These are phyloP conservation scores for Magallana angulata DNA, from an alignment of 1,140 invertebrate species.

Conservation along the genomic window DNA sequence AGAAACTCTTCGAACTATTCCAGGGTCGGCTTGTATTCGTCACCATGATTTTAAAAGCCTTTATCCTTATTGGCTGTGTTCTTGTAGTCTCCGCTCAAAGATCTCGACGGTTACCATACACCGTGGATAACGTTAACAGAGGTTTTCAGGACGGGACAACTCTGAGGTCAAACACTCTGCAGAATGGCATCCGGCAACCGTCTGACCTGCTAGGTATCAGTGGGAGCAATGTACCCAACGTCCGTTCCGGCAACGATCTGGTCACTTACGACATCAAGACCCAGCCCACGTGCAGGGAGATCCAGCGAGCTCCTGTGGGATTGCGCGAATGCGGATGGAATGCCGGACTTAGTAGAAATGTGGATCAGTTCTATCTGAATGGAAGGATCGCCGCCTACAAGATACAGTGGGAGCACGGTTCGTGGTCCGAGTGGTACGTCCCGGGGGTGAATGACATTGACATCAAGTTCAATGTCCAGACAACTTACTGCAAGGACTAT, in stretches of 20 bases:
- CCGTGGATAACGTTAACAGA: too few species aligned
- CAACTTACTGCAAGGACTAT: not conserved
- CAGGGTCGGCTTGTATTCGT: too few species aligned
- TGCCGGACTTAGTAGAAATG: not conserved
- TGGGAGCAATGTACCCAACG: too few species aligned
- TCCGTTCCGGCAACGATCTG: not conserved
- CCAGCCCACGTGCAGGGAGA: slow-evolving; percentile 29
- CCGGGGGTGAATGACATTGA: slow-evolving; percentile 55
- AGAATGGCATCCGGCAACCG: too few species aligned
- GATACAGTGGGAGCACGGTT: slow-evolving; percentile 41
- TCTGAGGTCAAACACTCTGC: too few species aligned
- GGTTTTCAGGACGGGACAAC: too few species aligned
- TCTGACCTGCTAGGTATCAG: too few species aligned
- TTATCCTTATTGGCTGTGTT: too few species aligned
- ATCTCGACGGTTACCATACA: too few species aligned
- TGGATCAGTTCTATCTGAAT: not conserved
- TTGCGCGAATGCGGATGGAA: slow-evolving; percentile 32
- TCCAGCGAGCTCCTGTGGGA: not conserved
- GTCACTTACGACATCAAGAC: not conserved
- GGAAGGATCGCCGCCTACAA: slow-evolving; percentile 20
- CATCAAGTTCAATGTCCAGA: slow-evolving; percentile 42
- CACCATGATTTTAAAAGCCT: too few species aligned
- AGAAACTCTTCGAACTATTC: too few species aligned
- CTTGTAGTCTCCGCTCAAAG: too few species aligned
- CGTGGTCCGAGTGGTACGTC: slow-evolving; percentile 51